These are phyloP conservation scores for Chloroceryle aenea DNA, from an alignment of 2,113 vertebrate genomes.

Conservation along the genomic window DNA sequence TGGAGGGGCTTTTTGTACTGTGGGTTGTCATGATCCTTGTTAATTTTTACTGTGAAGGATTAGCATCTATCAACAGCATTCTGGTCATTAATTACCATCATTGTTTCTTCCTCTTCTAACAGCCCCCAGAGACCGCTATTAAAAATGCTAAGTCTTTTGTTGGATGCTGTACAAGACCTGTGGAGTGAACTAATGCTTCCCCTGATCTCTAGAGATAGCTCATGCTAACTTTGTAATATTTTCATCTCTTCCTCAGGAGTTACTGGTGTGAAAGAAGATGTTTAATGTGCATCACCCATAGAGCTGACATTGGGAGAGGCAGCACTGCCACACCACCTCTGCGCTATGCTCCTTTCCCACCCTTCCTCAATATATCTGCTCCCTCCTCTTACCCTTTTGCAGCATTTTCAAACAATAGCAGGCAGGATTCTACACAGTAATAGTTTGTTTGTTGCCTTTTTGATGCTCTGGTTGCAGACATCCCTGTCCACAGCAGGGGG, in stretches of 20 bases:
- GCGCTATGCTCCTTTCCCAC: fast-evolving
- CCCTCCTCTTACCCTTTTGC: background rate
- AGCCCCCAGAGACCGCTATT: background rate
- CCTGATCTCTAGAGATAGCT: background rate
- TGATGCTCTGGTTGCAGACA: too few species aligned
- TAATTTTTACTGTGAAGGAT: background rate
- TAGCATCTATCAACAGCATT: background rate
- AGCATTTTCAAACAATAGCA: background rate
- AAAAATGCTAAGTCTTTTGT: background rate
- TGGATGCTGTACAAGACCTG: background rate
- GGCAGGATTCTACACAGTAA: background rate
- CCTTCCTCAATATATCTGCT: background rate
- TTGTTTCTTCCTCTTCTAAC: background rate
- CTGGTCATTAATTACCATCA: background rate
- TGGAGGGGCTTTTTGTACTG: background rate
- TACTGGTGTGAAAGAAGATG: background rate
- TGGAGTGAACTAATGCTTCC: background rate
- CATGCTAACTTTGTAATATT: background rate
- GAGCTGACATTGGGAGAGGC: background rate
- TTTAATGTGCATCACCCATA: background rate
- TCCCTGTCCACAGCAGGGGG: too few species aligned
- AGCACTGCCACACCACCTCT: background rate
- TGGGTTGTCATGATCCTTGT: background rate
- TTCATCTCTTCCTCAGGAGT: background rate
- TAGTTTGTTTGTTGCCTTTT: background rate